Evolutionary conservation across 2,113 vertebrate species (phyloP).

Genomic region (Zapus hudsonius): DNA sequence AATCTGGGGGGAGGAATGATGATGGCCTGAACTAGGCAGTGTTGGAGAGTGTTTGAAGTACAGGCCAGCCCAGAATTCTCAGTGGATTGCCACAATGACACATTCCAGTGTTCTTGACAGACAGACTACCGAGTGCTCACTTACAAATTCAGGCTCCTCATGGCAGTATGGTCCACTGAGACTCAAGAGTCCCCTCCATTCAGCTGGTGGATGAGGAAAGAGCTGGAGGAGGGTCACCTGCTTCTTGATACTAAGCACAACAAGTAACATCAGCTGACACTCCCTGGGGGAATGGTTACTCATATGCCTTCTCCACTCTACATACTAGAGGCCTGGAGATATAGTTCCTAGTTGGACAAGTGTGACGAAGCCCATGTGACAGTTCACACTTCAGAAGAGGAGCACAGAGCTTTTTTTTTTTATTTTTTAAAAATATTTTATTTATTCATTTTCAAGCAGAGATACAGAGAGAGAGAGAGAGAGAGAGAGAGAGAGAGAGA

Average conservation of each 20-base stretch:
- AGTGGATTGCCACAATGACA: not conserved
- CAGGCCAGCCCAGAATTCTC: not conserved
- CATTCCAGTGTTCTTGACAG: not conserved
- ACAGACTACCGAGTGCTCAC: not conserved
- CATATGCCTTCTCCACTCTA: not conserved
- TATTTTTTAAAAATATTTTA: too few species aligned
- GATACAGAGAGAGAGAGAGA: too few species aligned
- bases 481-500: too few species aligned
- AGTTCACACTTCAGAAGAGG: not conserved
- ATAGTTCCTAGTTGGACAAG: not conserved
- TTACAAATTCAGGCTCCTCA: not conserved
- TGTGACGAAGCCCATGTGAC: not conserved
- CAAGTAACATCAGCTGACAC: not conserved
- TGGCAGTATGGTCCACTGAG: not conserved
- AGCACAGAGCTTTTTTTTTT: not conserved
- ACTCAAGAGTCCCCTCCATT: not conserved
- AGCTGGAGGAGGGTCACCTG: not conserved
- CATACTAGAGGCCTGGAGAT: not conserved
- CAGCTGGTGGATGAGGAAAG: not conserved
- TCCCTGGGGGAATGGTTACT: not conserved
- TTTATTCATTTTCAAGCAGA: too few species aligned
- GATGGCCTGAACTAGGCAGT: not conserved
- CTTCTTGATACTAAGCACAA: not conserved
- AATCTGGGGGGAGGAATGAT: not conserved
- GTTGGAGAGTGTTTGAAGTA: not conserved